These are phyloP conservation scores for Apoda limacodes DNA, from an alignment of 2,888 invertebrate species.

Conservation along the genomic window DNA sequence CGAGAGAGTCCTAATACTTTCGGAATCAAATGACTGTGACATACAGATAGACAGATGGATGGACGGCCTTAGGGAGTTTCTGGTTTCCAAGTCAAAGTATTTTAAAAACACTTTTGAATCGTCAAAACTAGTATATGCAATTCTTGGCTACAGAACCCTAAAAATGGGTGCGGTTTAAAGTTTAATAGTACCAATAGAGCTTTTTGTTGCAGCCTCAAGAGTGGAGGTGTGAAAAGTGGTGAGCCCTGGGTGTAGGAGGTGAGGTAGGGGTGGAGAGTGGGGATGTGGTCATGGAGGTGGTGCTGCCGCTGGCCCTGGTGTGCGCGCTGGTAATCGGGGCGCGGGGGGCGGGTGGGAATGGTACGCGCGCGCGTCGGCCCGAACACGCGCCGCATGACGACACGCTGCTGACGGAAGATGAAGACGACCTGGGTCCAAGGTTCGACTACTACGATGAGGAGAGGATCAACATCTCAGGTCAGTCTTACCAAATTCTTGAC, in stretches of 20 bases:
- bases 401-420: slow-evolving; percentile 36
- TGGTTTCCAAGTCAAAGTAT: too few species aligned
- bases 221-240: neutral
- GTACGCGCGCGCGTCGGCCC: slow-evolving; percentile 34
- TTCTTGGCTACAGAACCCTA: too few species aligned
- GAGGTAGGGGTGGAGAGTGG: slow-evolving; percentile 33
- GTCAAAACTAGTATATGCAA: too few species aligned
- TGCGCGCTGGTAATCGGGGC: slow-evolving; percentile 51
- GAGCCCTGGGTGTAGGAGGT: slow-evolving; percentile 15
- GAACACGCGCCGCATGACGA: slow-evolving; percentile 30
- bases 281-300: slow-evolving; percentile 65
- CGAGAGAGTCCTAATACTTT: too few species aligned
- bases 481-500: slow-evolving; percentile 13
- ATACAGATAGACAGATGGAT: too few species aligned
- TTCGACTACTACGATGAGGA: slow-evolving; percentile 62
- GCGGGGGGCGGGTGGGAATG: slow-evolving; percentile 49
- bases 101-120: too few species aligned
- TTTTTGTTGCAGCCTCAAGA: too few species aligned
- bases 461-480: slow-evolving; percentile 55
- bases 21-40: too few species aligned
- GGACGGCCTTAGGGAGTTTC: too few species aligned
- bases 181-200: neutral
- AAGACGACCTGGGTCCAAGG: slow-evolving; percentile 32
- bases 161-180: too few species aligned
- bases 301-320: slow-evolving; percentile 54